Base-by-base conservation (phyloP, 2,888 invertebrate genomes). In the Noctua pronuba region DNA sequence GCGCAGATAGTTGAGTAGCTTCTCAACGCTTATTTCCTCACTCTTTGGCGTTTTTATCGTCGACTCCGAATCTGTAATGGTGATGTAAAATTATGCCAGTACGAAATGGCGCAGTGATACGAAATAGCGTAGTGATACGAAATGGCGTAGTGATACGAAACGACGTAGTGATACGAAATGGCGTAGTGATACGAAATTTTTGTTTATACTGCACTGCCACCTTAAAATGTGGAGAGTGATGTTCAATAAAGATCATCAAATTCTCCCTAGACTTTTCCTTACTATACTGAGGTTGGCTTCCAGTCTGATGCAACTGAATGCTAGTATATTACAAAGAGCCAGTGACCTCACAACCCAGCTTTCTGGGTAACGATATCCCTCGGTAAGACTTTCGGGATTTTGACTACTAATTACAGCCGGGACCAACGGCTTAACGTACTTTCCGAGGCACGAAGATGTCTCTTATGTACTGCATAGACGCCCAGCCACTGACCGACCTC, bases 1-100 rank as follows among this genome's bases (percentile, higher is more conserved):
- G 2, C 93, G 91, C 38, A 95, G 85, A 75, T 90, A 93, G 24
- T 92, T 92, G n/a, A 95, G 87, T 1, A 96, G 84, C 49, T 90
- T 93, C 64, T 95, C 94, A 16, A 95, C 92, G 68, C 93, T 95
- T 24, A 95, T 91, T 52, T 95, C 93, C 72, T 94, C 93, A 60
- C 90, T 91, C 65, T 88, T 90, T 31, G 92, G 90, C 67, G 91
- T 86, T 88, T 90, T 93, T 71, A 94, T 73, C 2, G 92, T 92
- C 0, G 88, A 84, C 60, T 90, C 91, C 38, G 93, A 94, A 79
- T 90, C 95, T 95, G 94, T 31, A 92, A 92, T 60, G n/a, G n/a
- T 70, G 49, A n/a, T n/a, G 55, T 46, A 31, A 60, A 46, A 46
- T 11, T 55, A 65, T 11, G 44, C 80, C 73, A 76, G 44, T 66